phyloP scores from a whole-genome alignment of 35 echinoderm and acorn worm genomes.

The Stichopus chloronotus region DNA sequence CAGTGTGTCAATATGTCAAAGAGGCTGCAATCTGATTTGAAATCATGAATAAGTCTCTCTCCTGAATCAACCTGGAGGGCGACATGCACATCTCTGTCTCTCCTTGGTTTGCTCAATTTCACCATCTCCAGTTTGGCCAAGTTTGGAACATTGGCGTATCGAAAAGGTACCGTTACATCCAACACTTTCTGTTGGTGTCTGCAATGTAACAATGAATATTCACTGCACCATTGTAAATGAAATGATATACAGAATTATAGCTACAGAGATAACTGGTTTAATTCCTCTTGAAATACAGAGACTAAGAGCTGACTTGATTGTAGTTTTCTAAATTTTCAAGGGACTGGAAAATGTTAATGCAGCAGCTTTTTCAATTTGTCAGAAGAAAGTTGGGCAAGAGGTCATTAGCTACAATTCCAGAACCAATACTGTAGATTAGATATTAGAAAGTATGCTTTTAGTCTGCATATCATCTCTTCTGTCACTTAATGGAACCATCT shows the following conservation, averaged over 20 bases:
- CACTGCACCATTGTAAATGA: not conserved
- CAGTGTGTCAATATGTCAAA: conserved; percentile 83
- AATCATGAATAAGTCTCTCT: conserved; percentile 79
- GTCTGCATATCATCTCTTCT: too few species aligned
- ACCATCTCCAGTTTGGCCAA: conserved; percentile 94
- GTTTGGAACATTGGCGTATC: conserved; percentile 90
- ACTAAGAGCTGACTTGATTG: not conserved
- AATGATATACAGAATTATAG: not conserved
- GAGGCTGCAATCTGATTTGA: conserved; percentile 60
- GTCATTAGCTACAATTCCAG: too few species aligned
- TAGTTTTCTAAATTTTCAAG: not conserved
- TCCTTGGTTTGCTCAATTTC: conserved; percentile 63
- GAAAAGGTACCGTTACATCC: conserved; percentile 83
- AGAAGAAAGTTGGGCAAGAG: too few species aligned
- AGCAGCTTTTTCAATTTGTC: too few species aligned
- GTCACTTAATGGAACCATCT: too few species aligned
- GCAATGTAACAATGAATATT: not conserved
- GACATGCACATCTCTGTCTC: conserved; percentile 58
- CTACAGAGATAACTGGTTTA: too few species aligned
- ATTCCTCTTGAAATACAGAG: not conserved
- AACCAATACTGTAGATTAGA: too few species aligned
- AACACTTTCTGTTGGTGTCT: conserved; percentile 83
- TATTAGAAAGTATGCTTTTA: too few species aligned
- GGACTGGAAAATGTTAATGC: too few species aligned
- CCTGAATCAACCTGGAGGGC: conserved; percentile 80